A percentile compares a stretch with the other conserved stretches of the same genome.
Evolutionary conservation across 2,888 invertebrate species (phyloP).

Genomic region (Apeira syringaria): DNA sequence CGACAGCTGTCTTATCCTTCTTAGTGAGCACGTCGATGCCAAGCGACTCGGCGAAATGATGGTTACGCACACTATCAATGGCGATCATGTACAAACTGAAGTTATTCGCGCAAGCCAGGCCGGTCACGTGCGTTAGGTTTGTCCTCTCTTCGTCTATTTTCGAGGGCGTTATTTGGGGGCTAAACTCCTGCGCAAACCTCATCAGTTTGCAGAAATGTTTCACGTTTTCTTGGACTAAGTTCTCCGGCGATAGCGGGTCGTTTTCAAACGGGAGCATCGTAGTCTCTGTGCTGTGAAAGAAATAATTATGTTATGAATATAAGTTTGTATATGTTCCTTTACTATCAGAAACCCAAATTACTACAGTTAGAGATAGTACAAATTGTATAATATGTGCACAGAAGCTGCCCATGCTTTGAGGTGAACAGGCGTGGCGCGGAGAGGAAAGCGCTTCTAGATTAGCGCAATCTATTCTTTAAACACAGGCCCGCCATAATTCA

Average conservation of each 20-base stretch:
- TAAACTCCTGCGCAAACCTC: conserved; percentile 65
- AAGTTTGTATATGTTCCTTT: no score
- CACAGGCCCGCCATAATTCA: no score
- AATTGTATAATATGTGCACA: no score
- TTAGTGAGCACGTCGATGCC: conserved; percentile 86
- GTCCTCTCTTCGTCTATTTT: conserved; percentile 35
- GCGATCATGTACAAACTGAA: conserved; percentile 80
- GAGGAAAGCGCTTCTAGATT: no score
- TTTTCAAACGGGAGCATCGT: conserved; percentile 72
- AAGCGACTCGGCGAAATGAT: conserved; percentile 89
- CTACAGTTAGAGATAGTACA: no score
- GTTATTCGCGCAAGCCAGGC: conserved; percentile 73
- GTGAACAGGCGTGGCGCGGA: no score
- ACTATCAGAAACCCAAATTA: no score
- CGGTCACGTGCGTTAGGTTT: conserved; percentile 63
- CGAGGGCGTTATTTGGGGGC: conserved; percentile 56
- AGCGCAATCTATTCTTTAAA: no score
- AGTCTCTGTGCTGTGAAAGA: conserved; percentile 56
- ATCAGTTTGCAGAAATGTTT: conserved; percentile 66
- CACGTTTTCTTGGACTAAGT: conserved; percentile 68
- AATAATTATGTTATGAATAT: no score
- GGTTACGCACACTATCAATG: conserved; percentile 88
- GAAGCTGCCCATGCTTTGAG: no score
- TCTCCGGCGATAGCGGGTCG: conserved; percentile 80
- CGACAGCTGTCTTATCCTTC: conserved; percentile 85